These are phyloP conservation scores for Zalophus californianus DNA, from an alignment of 2,797 vertebrate genomes.

Conservation along the genomic window DNA sequence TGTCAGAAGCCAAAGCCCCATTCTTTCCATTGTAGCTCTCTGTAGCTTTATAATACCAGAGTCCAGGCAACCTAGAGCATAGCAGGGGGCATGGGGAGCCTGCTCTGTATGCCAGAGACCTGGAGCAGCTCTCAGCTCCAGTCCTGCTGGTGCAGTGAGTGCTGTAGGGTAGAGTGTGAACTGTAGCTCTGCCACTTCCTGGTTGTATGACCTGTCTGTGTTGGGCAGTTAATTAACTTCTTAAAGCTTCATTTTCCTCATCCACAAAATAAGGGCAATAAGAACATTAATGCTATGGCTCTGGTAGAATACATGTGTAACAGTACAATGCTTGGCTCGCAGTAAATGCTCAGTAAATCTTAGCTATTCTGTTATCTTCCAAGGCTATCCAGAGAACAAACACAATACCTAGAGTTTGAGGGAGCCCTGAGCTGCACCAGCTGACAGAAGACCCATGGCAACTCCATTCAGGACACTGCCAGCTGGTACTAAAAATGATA, in stretches of 20 bases:
- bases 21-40: neutral
- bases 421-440: conserved; percentile 12
- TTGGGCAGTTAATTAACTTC: conserved; percentile 24
- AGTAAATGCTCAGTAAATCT: conserved; percentile 40
- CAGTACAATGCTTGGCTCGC: neutral
- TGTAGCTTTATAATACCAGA: neutral
- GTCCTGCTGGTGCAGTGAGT: neutral
- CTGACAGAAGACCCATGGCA: neutral
- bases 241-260: conserved; percentile 49
- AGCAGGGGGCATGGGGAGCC: neutral
- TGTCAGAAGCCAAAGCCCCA: neutral
- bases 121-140: neutral
- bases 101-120: neutral
- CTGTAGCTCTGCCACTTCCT: neutral
- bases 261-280: neutral
- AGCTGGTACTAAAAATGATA: conserved; percentile 11
- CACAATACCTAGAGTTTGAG: neutral
- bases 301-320: neutral
- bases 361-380: neutral
- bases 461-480: neutral
- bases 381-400: neutral
- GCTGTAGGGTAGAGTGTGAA: neutral
- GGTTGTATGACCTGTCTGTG: neutral
- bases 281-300: neutral
- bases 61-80: neutral